A percentile compares a stretch with the other conserved stretches of the same genome.
Conservation (phyloP, 2,797 vertebrate genomes). For the Ammospiza maritima region DNA sequence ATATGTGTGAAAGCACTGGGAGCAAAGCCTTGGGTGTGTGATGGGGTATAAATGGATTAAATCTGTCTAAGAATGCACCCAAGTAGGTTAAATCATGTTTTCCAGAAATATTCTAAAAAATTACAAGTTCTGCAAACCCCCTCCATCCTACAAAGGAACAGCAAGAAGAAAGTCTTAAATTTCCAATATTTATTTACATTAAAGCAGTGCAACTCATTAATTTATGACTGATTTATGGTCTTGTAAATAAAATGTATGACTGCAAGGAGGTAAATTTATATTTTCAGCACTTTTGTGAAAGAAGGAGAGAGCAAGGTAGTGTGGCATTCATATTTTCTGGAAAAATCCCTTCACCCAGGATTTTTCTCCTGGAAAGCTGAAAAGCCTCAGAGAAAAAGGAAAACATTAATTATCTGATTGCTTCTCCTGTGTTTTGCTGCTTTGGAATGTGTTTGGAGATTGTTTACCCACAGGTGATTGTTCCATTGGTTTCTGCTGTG, state of each 20-base stretch:
- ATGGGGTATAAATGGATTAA: not conserved
- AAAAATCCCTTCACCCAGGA: too few species aligned
- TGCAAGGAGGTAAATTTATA: not conserved
- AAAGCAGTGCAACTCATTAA: not conserved
- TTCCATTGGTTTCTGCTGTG: too few species aligned
- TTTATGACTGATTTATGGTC: not conserved
- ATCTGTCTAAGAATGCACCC: not conserved
- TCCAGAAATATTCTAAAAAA: not conserved
- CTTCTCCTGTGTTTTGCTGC: too few species aligned
- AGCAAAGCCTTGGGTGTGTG: not conserved
- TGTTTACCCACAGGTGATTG: too few species aligned
- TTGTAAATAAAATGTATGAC: not conserved
- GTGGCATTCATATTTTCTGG: too few species aligned
- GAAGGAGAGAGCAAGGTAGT: not conserved
- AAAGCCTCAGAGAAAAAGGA: too few species aligned
- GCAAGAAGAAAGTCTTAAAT: not conserved
- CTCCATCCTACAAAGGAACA: not conserved
- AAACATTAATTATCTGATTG: too few species aligned
- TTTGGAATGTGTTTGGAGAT: too few species aligned
- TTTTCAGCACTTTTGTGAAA: not conserved
- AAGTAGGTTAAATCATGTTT: not conserved
- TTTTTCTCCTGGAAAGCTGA: too few species aligned
- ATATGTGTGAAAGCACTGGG: not conserved
- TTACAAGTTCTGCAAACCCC: not conserved
- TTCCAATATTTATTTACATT: not conserved